Conservation (phyloP, 2,797 vertebrate species). For the Tenualosa ilisha region DNA sequence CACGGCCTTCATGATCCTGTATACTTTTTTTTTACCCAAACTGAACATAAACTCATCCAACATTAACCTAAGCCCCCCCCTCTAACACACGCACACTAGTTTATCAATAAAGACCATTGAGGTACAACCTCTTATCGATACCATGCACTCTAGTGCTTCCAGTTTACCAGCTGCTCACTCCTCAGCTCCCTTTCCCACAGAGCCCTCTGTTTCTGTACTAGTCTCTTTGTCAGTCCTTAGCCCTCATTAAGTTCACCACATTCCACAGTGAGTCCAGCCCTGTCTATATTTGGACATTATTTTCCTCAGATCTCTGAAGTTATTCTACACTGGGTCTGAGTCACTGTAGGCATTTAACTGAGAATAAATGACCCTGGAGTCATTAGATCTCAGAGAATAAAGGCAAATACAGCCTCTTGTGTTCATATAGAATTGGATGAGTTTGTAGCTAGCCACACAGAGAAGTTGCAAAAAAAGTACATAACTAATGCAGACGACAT, state of each 20-base stretch:
- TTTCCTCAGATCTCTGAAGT: constrained; percentile 12
- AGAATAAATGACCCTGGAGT: neutral
- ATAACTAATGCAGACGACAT: neutral
- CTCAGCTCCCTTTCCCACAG: neutral
- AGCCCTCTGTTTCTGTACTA: no score
- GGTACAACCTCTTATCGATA: neutral
- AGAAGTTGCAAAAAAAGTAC: neutral
- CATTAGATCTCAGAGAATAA: neutral
- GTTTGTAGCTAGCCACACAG: neutral
- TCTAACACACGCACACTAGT: neutral
- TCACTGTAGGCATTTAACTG: neutral
- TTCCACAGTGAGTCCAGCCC: constrained; percentile 48
- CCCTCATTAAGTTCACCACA: constrained; percentile 41
- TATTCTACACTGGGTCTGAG: neutral
- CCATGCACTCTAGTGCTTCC: neutral
- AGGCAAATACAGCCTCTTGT: neutral
- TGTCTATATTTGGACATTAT: constrained; percentile 66
- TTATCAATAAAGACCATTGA: neutral
- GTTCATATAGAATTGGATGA: neutral
- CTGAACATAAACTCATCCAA: neutral
- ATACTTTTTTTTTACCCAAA: neutral
- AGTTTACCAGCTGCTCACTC: neutral
- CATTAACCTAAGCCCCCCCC: neutral
- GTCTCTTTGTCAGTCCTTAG: constrained; percentile 27
- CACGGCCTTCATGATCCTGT: neutral